phyloP scores from a whole-genome alignment of 2,888 invertebrate genomes.

The Ophraella communa region DNA sequence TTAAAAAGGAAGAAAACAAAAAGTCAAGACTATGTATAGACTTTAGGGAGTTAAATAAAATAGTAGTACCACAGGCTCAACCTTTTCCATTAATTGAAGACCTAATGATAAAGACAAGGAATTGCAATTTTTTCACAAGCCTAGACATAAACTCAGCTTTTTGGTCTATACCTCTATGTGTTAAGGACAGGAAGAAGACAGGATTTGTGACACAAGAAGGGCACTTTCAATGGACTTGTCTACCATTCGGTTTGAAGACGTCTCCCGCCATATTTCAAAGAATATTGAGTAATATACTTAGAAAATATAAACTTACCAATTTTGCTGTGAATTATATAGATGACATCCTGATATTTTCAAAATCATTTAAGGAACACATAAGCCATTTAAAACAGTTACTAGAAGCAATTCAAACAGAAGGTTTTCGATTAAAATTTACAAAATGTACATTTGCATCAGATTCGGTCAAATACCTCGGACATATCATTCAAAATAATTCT shows the following conservation, averaged over 20 bases:
- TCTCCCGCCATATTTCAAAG: constrained; percentile 12
- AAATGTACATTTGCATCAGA: constrained; percentile 18
- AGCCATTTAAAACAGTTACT: neutral
- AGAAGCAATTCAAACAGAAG: constrained; percentile 9
- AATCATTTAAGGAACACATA: constrained; percentile 10
- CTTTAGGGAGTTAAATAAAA: constrained; percentile 23
- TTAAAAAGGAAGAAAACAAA: constrained; percentile 20
- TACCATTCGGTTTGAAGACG: constrained; percentile 2
- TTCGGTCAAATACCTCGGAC: neutral
- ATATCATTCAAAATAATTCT: neutral
- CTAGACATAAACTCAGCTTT: constrained; percentile 19
- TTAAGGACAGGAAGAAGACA: constrained; percentile 13
- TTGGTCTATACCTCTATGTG: constrained; percentile 9
- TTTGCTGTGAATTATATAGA: constrained; percentile 6
- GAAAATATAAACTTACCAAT: no score
- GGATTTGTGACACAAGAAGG: constrained; percentile 16
- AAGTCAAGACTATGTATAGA: constrained; percentile 16
- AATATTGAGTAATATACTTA: no score
- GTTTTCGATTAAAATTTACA: constrained; percentile 13
- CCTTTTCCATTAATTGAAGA: constrained; percentile 24
- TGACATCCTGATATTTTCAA: constrained; percentile 14
- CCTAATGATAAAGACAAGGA: constrained; percentile 13
- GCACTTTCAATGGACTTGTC: constrained; percentile 14
- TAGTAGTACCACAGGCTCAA: constrained; percentile 20
- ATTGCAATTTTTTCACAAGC: neutral